phyloP scores from a whole-genome alignment of 2,888 invertebrate genomes.

The Trisateles emortualis region DNA sequence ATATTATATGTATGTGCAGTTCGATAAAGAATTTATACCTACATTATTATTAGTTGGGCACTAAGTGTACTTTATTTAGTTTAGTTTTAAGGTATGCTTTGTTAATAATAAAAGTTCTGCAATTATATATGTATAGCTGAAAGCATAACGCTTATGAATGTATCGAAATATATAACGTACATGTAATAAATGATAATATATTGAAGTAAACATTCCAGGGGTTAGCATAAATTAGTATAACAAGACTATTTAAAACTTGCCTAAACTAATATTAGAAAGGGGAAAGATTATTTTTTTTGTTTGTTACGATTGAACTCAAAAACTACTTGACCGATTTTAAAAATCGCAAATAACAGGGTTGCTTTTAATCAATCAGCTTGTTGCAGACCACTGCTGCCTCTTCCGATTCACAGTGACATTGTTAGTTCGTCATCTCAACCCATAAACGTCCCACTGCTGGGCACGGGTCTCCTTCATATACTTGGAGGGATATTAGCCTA shows the following conservation, averaged over 20 bases:
- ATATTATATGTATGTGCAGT: conserved; percentile 1
- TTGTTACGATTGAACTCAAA: too few relatives aligned
- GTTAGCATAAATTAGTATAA: conserved; percentile 14
- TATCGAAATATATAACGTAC: conserved; percentile 29
- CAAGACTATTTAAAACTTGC: not conserved
- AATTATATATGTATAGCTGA: conserved; percentile 12
- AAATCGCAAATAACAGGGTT: too few relatives aligned
- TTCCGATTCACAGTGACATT: too few relatives aligned
- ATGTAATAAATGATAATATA: conserved; percentile 16
- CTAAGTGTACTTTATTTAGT: not conserved
- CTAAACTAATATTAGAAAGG: too few relatives aligned
- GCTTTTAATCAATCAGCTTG: too few relatives aligned
- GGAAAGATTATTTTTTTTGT: too few relatives aligned
- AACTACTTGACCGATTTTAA: too few relatives aligned
- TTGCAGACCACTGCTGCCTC: too few relatives aligned
- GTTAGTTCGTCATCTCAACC: too few relatives aligned
- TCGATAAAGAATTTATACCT: conserved; percentile 15
- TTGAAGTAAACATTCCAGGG: conserved; percentile 50
- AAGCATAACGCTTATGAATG: conserved; percentile 25
- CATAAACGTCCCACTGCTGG: too few relatives aligned
- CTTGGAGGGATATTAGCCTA: too few relatives aligned
- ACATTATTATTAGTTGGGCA: conserved; percentile 1
- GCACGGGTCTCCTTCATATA: too few relatives aligned
- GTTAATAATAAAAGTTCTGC: conserved; percentile 1
- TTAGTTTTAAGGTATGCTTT: not conserved